Conservation (phyloP, 2,113 vertebrate species). For the Cynopterus brachyotis region DNA sequence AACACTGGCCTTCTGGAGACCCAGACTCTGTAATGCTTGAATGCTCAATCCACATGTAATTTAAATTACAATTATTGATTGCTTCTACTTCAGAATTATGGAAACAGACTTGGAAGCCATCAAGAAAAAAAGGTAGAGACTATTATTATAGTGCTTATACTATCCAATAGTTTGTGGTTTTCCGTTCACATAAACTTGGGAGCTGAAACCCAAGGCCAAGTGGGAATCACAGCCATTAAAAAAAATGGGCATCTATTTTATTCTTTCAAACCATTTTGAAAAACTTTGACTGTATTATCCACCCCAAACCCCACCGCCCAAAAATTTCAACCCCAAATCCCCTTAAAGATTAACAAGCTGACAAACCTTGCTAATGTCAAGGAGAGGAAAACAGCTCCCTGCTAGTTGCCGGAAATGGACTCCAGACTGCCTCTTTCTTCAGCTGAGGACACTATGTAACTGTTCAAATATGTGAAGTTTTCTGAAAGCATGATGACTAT, state of each 20-base stretch:
- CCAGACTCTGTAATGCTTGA: background rate
- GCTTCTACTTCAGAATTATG: conserved; percentile 62
- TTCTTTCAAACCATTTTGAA: conserved; percentile 48
- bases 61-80: conserved; percentile 69
- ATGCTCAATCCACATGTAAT: conserved; percentile 41
- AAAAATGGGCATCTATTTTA: conserved; percentile 62
- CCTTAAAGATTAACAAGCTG: conserved; percentile 81
- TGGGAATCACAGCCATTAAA: conserved; percentile 64
- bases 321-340: conserved; percentile 70
- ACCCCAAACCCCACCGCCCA: background rate
- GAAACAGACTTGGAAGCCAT: conserved; percentile 69
- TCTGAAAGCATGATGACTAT: conserved; percentile 71
- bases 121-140: background rate
- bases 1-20: background rate
- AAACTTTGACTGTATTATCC: conserved; percentile 34
- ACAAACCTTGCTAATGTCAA: conserved; percentile 82
- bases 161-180: conserved; percentile 73
- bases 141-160: conserved; percentile 17
- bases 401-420: conserved; percentile 79
- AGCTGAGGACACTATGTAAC: conserved; percentile 74
- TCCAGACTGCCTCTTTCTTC: conserved; percentile 80
- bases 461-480: conserved; percentile 76
- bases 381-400: conserved; percentile 67
- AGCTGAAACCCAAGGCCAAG: conserved; percentile 61
- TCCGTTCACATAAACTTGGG: conserved; percentile 63